Conservation (phyloP, 2,797 vertebrate genomes). For the Chelonia mydas region DNA sequence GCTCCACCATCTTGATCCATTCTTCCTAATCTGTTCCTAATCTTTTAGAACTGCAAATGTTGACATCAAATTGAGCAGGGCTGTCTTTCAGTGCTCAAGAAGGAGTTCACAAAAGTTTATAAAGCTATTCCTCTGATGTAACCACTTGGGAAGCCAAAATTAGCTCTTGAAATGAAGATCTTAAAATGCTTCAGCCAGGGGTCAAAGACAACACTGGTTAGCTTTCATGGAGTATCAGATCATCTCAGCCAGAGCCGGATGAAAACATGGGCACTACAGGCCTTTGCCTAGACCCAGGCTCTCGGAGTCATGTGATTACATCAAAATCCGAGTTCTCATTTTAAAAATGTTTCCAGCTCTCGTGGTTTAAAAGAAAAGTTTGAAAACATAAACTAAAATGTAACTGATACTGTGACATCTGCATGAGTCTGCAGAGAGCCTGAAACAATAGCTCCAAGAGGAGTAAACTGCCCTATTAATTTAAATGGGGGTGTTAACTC, state of each 20-base stretch:
- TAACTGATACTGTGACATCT: not conserved
- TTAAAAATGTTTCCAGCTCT: not conserved
- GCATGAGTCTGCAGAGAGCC: not conserved
- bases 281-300: not conserved
- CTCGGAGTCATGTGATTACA: not conserved
- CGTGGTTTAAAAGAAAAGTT: not conserved
- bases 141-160: not conserved
- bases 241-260: not conserved
- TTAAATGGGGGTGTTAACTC: not conserved
- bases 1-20: not conserved
- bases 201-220: not conserved
- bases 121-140: not conserved
- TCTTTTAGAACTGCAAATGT: fast-evolving
- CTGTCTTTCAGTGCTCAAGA: not conserved
- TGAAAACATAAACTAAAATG: not conserved
- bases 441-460: not conserved
- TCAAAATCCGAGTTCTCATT: not conserved
- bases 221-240: not conserved
- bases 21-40: not conserved
- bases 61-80: not conserved
- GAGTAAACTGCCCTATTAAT: not conserved
- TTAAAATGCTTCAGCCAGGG: not conserved
- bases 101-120: not conserved
- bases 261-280: not conserved
- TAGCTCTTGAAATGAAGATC: not conserved